Evolutionary conservation across 2,888 invertebrate genomes (phyloP).

Genomic region (Limnephilus rhombicus): DNA sequence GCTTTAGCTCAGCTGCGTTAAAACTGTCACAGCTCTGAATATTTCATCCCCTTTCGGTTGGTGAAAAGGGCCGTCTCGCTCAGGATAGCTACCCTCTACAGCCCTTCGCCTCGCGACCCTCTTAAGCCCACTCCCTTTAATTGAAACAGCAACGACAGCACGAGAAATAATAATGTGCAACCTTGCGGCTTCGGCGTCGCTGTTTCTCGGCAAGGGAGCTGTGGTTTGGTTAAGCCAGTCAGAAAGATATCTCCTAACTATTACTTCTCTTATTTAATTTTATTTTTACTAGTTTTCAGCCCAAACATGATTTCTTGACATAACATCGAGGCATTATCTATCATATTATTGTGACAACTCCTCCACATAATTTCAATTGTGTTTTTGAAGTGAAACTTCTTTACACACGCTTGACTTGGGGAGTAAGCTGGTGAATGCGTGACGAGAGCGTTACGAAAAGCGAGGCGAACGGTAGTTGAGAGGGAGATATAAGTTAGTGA

Average conservation of each 20-base stretch:
- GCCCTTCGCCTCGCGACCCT: constrained; percentile 12
- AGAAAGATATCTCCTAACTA: background rate
- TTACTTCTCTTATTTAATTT: background rate
- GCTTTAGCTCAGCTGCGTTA: constrained; percentile 22
- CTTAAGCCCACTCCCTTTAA: constrained; percentile 13
- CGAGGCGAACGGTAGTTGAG: too few relatives aligned
- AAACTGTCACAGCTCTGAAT: constrained; percentile 47
- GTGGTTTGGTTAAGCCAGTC: background rate
- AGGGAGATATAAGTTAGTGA: too few relatives aligned
- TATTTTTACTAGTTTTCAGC: background rate
- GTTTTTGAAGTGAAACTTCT: too few relatives aligned
- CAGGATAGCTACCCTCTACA: constrained; percentile 27
- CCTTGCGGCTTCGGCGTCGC: background rate
- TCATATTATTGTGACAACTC: background rate
- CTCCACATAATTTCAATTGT: background rate
- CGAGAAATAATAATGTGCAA: constrained; percentile 12
- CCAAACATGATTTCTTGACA: background rate
- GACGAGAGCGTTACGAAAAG: too few relatives aligned
- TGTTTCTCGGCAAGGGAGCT: background rate
- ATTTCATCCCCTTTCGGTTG: constrained; percentile 47
- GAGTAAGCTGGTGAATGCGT: too few relatives aligned
- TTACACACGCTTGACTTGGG: too few relatives aligned
- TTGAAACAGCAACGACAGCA: constrained; percentile 20
- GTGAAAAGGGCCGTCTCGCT: constrained; percentile 31
- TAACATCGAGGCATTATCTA: too few relatives aligned